Evolutionary conservation across 2,888 invertebrate genomes (phyloP).

Genomic region (Keiferia lycopersicella): DNA sequence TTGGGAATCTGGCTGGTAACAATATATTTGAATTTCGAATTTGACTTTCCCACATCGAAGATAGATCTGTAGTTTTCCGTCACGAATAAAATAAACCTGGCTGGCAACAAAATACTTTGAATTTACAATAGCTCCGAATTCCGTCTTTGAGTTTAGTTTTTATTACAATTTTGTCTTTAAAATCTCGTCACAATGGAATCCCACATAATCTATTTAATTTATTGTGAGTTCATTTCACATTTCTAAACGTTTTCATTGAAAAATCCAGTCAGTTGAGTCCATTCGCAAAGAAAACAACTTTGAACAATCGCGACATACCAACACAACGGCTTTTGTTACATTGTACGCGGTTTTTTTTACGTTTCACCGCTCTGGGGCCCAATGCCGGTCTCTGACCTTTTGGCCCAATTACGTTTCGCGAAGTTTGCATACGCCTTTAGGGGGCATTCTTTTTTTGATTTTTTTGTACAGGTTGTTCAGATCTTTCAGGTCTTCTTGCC

Average conservation of each 20-base stretch:
- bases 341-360: background rate
- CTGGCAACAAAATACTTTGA: background rate
- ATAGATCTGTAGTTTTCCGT: too few species aligned
- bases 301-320: slow-evolving; percentile 11
- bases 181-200: background rate
- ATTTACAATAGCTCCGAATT: too few species aligned
- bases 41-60: too few species aligned
- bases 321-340: slow-evolving; percentile 18
- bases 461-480: too few species aligned
- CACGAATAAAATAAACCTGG: too few species aligned
- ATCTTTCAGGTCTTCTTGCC: too few species aligned
- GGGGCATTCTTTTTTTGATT: too few species aligned
- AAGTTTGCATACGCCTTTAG: slow-evolving; percentile 35
- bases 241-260: slow-evolving; percentile 17
- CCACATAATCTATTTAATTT: background rate
- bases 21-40: too few species aligned
- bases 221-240: background rate
- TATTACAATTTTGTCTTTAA: too few species aligned
- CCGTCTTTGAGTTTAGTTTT: background rate
- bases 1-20: background rate
- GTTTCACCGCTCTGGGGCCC: slow-evolving; percentile 5
- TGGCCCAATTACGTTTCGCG: slow-evolving; percentile 55
- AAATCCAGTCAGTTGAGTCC: background rate
- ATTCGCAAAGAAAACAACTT: slow-evolving; percentile 9
- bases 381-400: slow-evolving; percentile 51